Percentiles rank a stretch among this genome's conserved stretches.
Evolutionary conservation across 2,797 vertebrate species (phyloP).

Genomic region (Myiotriccus ornatus): DNA sequence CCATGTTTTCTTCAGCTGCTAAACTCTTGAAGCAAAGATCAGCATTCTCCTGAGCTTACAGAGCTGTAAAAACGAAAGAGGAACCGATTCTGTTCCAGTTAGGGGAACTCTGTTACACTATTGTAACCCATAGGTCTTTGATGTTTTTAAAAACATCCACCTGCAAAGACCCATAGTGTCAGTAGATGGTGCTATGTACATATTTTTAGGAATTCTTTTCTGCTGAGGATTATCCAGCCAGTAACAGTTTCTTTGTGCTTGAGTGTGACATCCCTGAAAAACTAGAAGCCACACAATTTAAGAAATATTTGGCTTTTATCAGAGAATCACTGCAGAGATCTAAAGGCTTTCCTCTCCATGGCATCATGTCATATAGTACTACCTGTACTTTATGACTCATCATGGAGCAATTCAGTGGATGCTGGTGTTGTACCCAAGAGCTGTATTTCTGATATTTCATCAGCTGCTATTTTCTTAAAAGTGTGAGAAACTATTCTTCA

Average conservation of each 20-base stretch:
- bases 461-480: not conserved
- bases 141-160: not conserved
- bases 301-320: not conserved
- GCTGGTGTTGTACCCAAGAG: not conserved
- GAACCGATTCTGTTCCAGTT: fast-evolving
- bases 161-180: not conserved
- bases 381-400: not conserved
- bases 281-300: not conserved
- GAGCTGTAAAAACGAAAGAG: not conserved
- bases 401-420: not conserved
- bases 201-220: not conserved
- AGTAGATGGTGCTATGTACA: slow-evolving; percentile 57
- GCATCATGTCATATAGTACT: not conserved
- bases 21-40: not conserved
- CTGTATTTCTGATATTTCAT: not conserved
- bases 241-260: not conserved
- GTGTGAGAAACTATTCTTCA: not conserved
- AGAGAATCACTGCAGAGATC: not conserved
- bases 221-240: not conserved
- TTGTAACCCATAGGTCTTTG: not conserved
- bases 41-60: not conserved
- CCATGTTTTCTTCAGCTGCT: not conserved
- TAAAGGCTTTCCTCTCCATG: not conserved
- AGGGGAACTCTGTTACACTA: not conserved
- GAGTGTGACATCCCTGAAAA: not conserved